Evolutionary conservation across 2,113 vertebrate species (phyloP).

Genomic region (Phasianus colchicus): DNA sequence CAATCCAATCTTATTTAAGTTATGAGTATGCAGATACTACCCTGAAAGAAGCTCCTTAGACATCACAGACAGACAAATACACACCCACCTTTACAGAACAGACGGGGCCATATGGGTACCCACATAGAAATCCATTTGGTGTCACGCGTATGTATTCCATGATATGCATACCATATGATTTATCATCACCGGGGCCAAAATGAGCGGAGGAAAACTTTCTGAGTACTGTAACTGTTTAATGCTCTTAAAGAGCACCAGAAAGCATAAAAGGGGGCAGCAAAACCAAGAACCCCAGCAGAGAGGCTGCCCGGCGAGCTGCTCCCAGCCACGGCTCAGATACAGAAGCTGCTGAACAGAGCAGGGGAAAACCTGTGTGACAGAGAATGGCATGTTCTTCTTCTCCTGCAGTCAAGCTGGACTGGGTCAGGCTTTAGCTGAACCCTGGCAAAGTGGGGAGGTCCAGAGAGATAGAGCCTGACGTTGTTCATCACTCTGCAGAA

Average conservation of each 20-base stretch:
- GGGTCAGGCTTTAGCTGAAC: background rate
- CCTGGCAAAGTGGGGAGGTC: background rate
- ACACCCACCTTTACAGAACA: background rate
- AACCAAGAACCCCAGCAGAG: background rate
- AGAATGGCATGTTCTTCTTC: background rate
- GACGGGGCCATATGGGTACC: constrained; percentile 19
- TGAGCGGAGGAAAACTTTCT: background rate
- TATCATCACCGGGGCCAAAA: background rate
- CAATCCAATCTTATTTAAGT: background rate
- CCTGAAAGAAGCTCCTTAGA: background rate
- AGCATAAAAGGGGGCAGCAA: background rate
- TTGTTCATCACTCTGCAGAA: background rate
- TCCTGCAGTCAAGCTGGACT: background rate
- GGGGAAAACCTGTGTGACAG: background rate
- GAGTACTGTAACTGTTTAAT: background rate
- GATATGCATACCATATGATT: background rate
- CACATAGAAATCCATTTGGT: background rate
- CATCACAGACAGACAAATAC: constrained; percentile 25
- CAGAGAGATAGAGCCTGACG: background rate
- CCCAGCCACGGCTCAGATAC: background rate
- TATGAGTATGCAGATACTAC: background rate
- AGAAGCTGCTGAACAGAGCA: background rate
- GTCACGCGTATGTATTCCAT: background rate
- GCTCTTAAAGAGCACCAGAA: background rate
- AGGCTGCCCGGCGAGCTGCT: background rate